A percentile compares a stretch with the other conserved stretches of the same genome.
These are phyloP conservation scores for Anoplius nigerrimus DNA, from an alignment of 2,888 invertebrate genomes.

Conservation along the genomic window DNA sequence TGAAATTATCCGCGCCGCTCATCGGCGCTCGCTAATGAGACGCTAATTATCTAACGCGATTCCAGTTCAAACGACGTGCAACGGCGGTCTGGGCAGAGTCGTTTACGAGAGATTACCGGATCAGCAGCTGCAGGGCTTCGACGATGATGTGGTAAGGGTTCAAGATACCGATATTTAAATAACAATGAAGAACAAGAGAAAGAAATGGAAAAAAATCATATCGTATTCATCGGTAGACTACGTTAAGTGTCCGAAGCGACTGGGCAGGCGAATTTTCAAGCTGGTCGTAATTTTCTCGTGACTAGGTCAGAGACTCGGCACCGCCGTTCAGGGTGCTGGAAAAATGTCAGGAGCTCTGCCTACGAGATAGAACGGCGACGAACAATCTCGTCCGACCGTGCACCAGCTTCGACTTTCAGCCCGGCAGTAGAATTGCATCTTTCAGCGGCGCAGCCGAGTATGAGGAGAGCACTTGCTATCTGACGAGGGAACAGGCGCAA, in stretches of 20 bases:
- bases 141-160: slow-evolving; percentile 85
- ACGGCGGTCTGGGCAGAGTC: slow-evolving; percentile 90
- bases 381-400: slow-evolving; percentile 91
- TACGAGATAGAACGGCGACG: slow-evolving; percentile 85
- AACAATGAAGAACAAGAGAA: no score
- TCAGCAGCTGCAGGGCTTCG: slow-evolving; percentile 91
- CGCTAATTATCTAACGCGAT: slow-evolving; percentile 31
- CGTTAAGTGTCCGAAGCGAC: no score
- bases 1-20: not conserved
- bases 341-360: slow-evolving; percentile 90
- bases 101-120: slow-evolving; percentile 93
- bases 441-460: slow-evolving; percentile 88
- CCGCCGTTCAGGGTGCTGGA: slow-evolving; percentile 92
- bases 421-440: slow-evolving; percentile 89
- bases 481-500: slow-evolving; percentile 89
- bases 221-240: no score
- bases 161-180: no score
- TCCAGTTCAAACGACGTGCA: slow-evolving; percentile 92
- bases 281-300: not conserved
- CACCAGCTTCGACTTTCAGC: slow-evolving; percentile 93
- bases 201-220: no score
- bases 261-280: not conserved
- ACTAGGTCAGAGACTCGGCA: slow-evolving; percentile 85
- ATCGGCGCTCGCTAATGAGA: slow-evolving; percentile 28
- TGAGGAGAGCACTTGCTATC: slow-evolving; percentile 91